Percentiles rank a stretch among this genome's conserved stretches.
Conservation (phyloP, 2,888 invertebrate genomes). For the Dryocosmus kuriphilus region DNA sequence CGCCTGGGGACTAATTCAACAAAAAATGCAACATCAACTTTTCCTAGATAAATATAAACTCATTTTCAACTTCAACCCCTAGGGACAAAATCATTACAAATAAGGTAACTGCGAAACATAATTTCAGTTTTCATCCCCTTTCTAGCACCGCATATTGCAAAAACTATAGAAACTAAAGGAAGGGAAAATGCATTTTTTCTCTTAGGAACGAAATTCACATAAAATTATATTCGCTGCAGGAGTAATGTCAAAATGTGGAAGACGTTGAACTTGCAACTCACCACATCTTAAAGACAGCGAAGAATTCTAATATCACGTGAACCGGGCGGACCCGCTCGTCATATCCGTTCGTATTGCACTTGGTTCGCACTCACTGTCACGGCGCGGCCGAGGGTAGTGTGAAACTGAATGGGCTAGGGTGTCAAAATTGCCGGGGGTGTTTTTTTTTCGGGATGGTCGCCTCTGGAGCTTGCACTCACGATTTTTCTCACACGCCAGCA, state of each 20-base stretch:
- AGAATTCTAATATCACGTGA: slow-evolving; percentile 66
- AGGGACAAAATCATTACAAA: not conserved
- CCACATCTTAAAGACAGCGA: slow-evolving; percentile 55
- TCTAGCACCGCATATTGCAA: not conserved
- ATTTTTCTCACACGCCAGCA: slow-evolving; percentile 33
- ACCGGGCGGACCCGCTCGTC: slow-evolving; percentile 69
- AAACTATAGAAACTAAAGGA: not conserved
- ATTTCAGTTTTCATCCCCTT: not conserved
- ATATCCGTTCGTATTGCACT: slow-evolving; percentile 63
- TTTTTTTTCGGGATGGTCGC: not conserved
- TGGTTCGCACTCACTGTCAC: slow-evolving; percentile 44
- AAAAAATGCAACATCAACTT: no score
- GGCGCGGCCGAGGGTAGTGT: not conserved
- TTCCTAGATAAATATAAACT: no score
- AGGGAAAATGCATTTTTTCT: not conserved
- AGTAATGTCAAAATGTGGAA: not conserved
- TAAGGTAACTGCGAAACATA: not conserved
- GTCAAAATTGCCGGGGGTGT: not conserved
- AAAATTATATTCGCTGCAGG: not conserved
- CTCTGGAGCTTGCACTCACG: not conserved
- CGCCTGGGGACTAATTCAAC: no score
- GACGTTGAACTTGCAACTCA: slow-evolving; percentile 51
- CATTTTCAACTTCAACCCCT: not conserved
- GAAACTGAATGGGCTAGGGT: slow-evolving; percentile 12
- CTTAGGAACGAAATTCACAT: not conserved